Conservation (phyloP, 2,797 vertebrate genomes). For the Coccyzus lansbergi region DNA sequence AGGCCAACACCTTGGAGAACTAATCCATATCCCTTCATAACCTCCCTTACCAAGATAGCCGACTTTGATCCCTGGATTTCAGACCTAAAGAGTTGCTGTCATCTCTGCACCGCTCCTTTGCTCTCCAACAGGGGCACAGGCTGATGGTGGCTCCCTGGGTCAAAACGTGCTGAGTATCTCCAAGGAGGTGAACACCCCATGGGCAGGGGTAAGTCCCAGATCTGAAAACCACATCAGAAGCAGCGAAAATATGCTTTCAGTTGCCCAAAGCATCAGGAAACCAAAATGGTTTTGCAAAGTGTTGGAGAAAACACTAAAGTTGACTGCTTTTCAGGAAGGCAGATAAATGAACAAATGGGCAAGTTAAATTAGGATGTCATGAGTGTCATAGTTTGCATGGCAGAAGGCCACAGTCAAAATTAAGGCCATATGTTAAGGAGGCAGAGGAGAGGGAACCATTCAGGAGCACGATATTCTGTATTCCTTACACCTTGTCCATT, state of each 20-base stretch:
- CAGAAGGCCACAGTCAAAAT: not conserved
- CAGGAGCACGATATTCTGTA: not conserved
- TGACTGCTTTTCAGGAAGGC: not conserved
- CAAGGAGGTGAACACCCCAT: accelerated
- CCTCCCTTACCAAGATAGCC: not conserved
- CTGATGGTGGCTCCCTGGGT: not conserved
- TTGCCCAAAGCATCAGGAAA: not conserved
- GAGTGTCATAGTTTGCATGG: not conserved
- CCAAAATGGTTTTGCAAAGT: not conserved
- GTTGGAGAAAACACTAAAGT: not conserved
- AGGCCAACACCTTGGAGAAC: not conserved
- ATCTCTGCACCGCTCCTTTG: not conserved
- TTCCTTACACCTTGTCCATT: not conserved
- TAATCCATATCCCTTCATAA: not conserved
- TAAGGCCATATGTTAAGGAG: not conserved
- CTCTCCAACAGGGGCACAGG: accelerated
- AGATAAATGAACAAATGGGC: not conserved
- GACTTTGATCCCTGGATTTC: not conserved
- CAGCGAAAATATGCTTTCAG: not conserved
- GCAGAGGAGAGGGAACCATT: not conserved
- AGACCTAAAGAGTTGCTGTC: not conserved
- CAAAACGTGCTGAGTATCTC: not conserved
- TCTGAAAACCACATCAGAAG: not conserved
- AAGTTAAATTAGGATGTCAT: not conserved
- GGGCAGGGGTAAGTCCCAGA: not conserved